A percentile compares a stretch with the other conserved stretches of the same genome.
phyloP scores from a whole-genome alignment of 2,797 vertebrate species.

The Ispidina picta region DNA sequence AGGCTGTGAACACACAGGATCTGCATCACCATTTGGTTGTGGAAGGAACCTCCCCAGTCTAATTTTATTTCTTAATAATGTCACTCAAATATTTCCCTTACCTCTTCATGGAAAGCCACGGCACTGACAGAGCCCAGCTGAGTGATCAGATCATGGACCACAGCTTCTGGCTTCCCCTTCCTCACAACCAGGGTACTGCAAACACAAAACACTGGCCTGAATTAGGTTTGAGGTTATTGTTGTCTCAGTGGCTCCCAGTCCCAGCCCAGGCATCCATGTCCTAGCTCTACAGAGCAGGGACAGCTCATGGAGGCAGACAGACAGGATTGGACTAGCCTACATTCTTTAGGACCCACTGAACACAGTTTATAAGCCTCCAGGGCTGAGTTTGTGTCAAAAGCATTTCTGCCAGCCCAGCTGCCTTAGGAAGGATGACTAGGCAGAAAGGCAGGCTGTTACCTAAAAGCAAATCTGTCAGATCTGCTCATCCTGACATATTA shows the following conservation, averaged over 20 bases:
- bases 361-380: not conserved
- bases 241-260: not conserved
- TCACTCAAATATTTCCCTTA: constrained; percentile 33
- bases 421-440: not conserved
- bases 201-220: not conserved
- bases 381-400: not conserved
- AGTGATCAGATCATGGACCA: constrained; percentile 81
- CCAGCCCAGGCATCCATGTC: not conserved
- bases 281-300: not conserved
- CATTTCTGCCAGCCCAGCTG: not conserved
- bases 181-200: constrained; percentile 84
- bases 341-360: not conserved
- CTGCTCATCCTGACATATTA: not conserved
- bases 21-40: not conserved
- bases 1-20: not conserved
- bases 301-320: not conserved
- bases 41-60: not conserved
- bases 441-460: constrained; percentile 21
- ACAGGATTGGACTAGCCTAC: not conserved
- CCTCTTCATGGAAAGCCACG: constrained; percentile 86
- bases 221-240: not conserved
- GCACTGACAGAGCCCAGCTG: constrained; percentile 80
- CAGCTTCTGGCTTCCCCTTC: constrained; percentile 83
- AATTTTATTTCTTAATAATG: not conserved
- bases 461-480: not conserved